Evolutionary conservation across 2,113 vertebrate genomes (phyloP).

Genomic region (Micronisus gabar): DNA sequence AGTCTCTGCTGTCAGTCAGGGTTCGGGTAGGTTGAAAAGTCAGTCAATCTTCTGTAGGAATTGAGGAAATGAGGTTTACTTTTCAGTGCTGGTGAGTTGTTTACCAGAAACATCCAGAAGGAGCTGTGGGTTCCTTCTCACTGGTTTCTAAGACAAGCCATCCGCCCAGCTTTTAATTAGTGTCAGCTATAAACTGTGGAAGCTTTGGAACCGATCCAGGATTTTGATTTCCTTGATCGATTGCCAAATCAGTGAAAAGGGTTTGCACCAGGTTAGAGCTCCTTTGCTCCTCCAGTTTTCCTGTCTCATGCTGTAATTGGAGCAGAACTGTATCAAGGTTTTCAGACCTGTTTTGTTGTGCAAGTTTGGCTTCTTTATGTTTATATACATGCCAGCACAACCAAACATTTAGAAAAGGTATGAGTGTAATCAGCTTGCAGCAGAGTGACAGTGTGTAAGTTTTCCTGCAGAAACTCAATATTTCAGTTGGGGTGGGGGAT

Average conservation of each 20-base stretch:
- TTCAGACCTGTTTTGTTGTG: slow-evolving; percentile 27
- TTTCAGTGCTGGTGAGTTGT: slow-evolving; percentile 19
- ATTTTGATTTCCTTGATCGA: slow-evolving; percentile 36
- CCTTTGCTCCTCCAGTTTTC: slow-evolving; percentile 69
- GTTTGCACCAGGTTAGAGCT: slow-evolving; percentile 63
- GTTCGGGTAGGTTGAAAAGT: slow-evolving; percentile 1
- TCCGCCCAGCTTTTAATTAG: slow-evolving; percentile 10
- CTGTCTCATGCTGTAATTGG: slow-evolving; percentile 72
- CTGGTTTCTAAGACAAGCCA: slow-evolving; percentile 6
- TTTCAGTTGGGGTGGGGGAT: not conserved
- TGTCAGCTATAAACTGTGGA: slow-evolving; percentile 17
- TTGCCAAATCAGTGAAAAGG: slow-evolving; percentile 16
- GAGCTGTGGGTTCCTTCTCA: not conserved
- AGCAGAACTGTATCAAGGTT: slow-evolving; percentile 71
- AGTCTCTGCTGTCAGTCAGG: not conserved
- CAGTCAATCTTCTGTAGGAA: not conserved
- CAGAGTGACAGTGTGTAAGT: not conserved
- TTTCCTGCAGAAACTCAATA: not conserved
- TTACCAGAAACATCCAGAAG: slow-evolving; percentile 9
- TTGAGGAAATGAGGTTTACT: slow-evolving; percentile 49
- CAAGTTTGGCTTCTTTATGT: not conserved
- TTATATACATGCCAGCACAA: not conserved
- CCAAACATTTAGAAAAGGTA: not conserved
- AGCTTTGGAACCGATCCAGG: slow-evolving; percentile 41
- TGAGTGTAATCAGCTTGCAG: not conserved